A percentile compares a stretch with the other conserved stretches of the same genome.
Conservation (phyloP, 2,797 vertebrate genomes). For the Lutjanus campechanus region DNA sequence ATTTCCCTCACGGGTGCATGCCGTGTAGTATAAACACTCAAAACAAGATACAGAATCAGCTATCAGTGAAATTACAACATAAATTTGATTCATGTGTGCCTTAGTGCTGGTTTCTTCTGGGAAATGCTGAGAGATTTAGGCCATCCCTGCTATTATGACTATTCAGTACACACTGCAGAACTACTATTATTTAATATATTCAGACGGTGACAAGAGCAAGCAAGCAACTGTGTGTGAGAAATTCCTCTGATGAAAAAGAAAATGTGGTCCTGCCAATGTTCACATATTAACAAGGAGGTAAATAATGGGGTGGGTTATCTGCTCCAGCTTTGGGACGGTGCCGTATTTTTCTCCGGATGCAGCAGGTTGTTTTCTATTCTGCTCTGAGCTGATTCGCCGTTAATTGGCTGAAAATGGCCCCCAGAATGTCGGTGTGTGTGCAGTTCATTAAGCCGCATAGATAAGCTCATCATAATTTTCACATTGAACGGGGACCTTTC, state of each 20-base stretch:
- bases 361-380: conserved; percentile 73
- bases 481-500: conserved; percentile 49
- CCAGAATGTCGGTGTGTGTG: conserved; percentile 52
- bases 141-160: conserved; percentile 9
- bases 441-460: conserved; percentile 73
- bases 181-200: conserved; percentile 25
- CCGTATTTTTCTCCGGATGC: conserved; percentile 55
- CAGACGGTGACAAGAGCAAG: conserved; percentile 18
- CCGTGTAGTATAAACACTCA: conserved; percentile 25
- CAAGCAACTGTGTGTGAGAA: conserved; percentile 15
- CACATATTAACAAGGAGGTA: conserved; percentile 53
- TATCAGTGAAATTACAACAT: conserved; percentile 41
- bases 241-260: conserved; percentile 54
- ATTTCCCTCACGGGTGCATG: conserved; percentile 37
- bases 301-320: conserved; percentile 71
- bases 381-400: conserved; percentile 67
- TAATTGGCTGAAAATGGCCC: conserved; percentile 78
- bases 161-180: conserved; percentile 8
- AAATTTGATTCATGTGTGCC: conserved; percentile 32
- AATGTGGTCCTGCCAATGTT: conserved; percentile 37
- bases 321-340: conserved; percentile 44
- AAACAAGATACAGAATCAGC: conserved; percentile 39
- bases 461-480: conserved; percentile 79
- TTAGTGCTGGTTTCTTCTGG: conserved; percentile 19
- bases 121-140: conserved; percentile 23